A percentile compares a stretch with the other conserved stretches of the same genome.
Conservation (phyloP, 92 coral and sea anemone species). For the Nematostella vectensis region DNA sequence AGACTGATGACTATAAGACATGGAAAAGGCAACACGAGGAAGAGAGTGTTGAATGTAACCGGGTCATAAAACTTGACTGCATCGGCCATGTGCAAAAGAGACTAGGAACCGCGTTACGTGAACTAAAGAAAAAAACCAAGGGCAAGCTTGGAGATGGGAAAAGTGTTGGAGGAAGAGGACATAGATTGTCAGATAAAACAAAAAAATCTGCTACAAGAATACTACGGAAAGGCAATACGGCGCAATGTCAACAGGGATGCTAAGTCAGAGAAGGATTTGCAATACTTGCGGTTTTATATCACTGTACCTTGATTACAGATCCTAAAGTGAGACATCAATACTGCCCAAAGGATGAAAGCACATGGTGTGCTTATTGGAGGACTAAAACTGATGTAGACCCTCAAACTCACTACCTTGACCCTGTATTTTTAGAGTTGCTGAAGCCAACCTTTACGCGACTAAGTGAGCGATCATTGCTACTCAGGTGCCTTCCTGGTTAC, state of each 20-base stretch:
- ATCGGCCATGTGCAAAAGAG: conserved; percentile 41
- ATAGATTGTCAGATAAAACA: conserved; percentile 5
- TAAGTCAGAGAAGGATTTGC: conserved; percentile 1
- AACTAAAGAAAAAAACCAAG: conserved; percentile 20
- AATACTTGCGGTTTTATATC: not conserved
- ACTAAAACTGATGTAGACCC: conserved; percentile 11
- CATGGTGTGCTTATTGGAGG: conserved; percentile 18
- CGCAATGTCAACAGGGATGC: conserved; percentile 24
- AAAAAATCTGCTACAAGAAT: conserved; percentile 28
- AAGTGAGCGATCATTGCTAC: conserved; percentile 15
- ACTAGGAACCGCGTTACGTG: conserved; percentile 22
- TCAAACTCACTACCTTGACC: conserved; percentile 20
- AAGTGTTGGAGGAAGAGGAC: conserved; percentile 15
- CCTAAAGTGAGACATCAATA: conserved; percentile 10
- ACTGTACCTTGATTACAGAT: not conserved
- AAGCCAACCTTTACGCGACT: conserved; percentile 19
- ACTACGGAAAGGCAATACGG: conserved; percentile 40
- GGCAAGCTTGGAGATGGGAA: conserved; percentile 38
- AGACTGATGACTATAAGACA: conserved; percentile 5
- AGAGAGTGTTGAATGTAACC: conserved; percentile 18
- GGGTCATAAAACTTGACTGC: conserved; percentile 39
- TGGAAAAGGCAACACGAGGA: conserved; percentile 19
- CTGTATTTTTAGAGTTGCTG: conserved; percentile 17
- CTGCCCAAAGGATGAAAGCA: conserved; percentile 14
- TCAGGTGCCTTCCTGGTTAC: conserved; percentile 17